These are phyloP conservation scores for Emmelina monodactyla DNA, from an alignment of 2,888 invertebrate genomes.

Conservation along the genomic window DNA sequence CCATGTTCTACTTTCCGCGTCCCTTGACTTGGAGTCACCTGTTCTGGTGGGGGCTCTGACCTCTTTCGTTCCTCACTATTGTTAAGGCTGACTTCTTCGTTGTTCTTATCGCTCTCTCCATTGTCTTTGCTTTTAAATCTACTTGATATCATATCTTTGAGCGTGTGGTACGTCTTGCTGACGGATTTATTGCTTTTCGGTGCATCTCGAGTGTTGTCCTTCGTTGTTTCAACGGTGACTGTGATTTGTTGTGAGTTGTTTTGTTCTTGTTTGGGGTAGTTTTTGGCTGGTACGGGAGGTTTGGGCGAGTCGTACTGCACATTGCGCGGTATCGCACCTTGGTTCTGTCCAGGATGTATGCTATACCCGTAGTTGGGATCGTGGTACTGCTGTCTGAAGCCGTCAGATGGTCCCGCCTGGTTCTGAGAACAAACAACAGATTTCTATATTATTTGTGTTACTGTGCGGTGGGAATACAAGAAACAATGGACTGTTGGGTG, in stretches of 20 bases:
- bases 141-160: conserved; percentile 84
- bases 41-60: conserved; percentile 34
- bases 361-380: conserved; percentile 61
- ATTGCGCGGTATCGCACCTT: conserved; percentile 38
- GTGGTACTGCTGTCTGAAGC: conserved; percentile 53
- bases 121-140: conserved; percentile 74
- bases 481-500: conserved; percentile 28
- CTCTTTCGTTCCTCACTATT: conserved; percentile 68
- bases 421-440: conserved; percentile 45
- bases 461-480: conserved; percentile 26
- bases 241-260: conserved; percentile 61
- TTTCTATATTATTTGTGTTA: conserved; percentile 21
- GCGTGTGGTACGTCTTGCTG: conserved; percentile 80
- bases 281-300: conserved; percentile 59
- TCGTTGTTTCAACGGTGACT: conserved; percentile 68
- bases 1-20: conserved; percentile 66
- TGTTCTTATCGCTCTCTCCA: conserved; percentile 59
- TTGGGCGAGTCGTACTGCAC: conserved; percentile 54
- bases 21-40: conserved; percentile 44
- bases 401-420: conserved; percentile 55
- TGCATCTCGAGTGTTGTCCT: conserved; percentile 63
- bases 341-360: conserved; percentile 46
- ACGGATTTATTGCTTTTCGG: conserved; percentile 71
- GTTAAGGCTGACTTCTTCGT: conserved; percentile 64
- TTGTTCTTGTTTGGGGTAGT: conserved; percentile 42